Base-by-base conservation (phyloP, 2,888 invertebrate species). In the Hymenopus coronatus region DNA sequence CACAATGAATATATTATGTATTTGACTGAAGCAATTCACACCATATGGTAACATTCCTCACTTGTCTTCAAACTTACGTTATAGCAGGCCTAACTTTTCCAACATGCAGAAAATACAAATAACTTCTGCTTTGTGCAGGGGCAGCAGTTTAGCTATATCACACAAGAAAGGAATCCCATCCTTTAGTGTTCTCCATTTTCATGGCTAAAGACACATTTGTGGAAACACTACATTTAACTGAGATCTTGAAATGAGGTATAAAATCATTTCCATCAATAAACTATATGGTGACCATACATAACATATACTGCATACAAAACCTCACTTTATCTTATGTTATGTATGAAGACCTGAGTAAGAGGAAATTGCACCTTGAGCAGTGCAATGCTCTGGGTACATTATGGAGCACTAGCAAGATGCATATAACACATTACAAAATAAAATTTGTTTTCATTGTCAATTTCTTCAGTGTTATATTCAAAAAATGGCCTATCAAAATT, bases 61-160 rank as follows among this genome's bases (percentile, higher is more conserved):
- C 54, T 70, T 70, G 54, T 86, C 86, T 86, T 28, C 28, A 86
- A 81, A 86, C 81, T 86, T 86, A 86, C 81, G 28, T 86, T 86
- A 25, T 81, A 54, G 28, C 28, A 70, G 81, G 30, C 25, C 81
- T 81, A 86, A 86, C 86, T 86, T 28, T 86, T 28, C 86, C 54
- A 81, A 86, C 81, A 86, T 81, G 86, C 27, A 86, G 81, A 85
- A 54, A 28, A 28, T 28, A 70, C 20, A 86, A 28, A 28, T 20
- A 86, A 86, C 86, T 81, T 85, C 86, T 81, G 30, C 54, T 86
- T 81, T 86, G 86, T 70, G 46, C 86, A 86, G 81, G 86, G 15
- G 81, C 86, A 86, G 81, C 28, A 86, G 15, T 54, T 86, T 28
- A 86, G 30, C 86, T 81, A 86, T 86, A 70, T 30, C 20, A 86